These are phyloP conservation scores for Anoplolepis gracilipes DNA, from an alignment of 1,140 invertebrate species.

Conservation along the genomic window DNA sequence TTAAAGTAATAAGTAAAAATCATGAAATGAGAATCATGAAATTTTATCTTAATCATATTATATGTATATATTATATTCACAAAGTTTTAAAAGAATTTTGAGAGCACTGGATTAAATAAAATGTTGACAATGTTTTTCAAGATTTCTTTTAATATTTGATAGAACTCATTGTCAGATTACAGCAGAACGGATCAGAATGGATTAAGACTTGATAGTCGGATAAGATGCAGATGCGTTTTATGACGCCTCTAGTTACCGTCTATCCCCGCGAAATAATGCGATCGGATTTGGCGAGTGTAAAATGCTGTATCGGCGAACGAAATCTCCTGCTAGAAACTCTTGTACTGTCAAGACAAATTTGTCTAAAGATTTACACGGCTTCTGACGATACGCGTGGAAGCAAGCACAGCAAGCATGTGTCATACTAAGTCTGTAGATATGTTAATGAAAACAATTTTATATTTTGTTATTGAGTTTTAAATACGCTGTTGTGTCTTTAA, in stretches of 20 bases:
- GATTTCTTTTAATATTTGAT: neutral
- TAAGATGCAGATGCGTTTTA: constrained; percentile 20
- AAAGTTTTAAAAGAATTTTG: neutral
- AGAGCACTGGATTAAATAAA: neutral
- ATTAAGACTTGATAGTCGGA: neutral
- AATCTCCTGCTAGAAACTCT: constrained; percentile 66
- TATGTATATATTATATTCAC: too few species aligned
- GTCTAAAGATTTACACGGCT: constrained; percentile 54
- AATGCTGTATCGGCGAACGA: constrained; percentile 76
- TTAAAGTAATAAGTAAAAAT: neutral
- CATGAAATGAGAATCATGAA: neutral
- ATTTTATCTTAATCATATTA: neutral
- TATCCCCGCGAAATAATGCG: constrained; percentile 48
- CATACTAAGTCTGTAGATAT: neutral
- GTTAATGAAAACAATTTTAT: neutral
- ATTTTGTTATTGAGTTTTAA: neutral
- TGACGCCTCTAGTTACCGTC: constrained; percentile 35
- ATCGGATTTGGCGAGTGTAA: constrained; percentile 80
- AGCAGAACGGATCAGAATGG: neutral
- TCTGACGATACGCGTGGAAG: neutral
- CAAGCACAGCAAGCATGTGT: neutral
- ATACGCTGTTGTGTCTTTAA: neutral
- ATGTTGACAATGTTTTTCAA: neutral
- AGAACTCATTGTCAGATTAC: too few species aligned
- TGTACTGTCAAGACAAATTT: constrained; percentile 69